Conservation (phyloP, 2,888 invertebrate species). For the Oxytorus armatus region DNA sequence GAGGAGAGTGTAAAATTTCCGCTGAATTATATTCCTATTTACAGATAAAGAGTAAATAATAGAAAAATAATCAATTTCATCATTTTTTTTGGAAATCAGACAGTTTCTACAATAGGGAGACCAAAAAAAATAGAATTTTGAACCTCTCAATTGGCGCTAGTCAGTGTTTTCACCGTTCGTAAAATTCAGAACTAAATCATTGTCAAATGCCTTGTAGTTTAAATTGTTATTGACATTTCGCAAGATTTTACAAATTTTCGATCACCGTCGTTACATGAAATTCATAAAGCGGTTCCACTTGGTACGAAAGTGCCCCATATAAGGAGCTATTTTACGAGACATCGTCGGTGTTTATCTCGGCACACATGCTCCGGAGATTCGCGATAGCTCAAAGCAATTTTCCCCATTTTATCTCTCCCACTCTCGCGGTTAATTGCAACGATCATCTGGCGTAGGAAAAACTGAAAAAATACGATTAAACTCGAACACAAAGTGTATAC, state of each 20-base stretch:
- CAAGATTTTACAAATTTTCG: neutral
- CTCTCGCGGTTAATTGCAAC: slow-evolving; percentile 30
- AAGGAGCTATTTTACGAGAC: slow-evolving; percentile 5
- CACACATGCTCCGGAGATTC: slow-evolving; percentile 6
- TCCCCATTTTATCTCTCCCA: slow-evolving; percentile 9
- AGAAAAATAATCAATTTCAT: too few species aligned
- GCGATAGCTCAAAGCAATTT: slow-evolving; percentile 28
- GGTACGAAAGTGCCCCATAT: neutral
- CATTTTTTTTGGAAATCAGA: too few species aligned
- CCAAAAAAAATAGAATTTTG: too few species aligned
- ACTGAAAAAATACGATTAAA: neutral
- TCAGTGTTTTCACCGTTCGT: too few species aligned
- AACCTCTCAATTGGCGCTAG: too few species aligned
- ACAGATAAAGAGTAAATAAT: too few species aligned
- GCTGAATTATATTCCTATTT: too few species aligned
- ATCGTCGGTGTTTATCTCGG: slow-evolving; percentile 35
- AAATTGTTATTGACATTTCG: too few species aligned
- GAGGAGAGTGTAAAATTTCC: too few species aligned
- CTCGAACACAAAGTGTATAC: neutral
- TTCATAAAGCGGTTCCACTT: neutral
- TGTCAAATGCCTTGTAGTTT: too few species aligned
- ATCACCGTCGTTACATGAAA: neutral
- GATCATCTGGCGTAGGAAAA: neutral
- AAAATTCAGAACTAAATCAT: too few species aligned
- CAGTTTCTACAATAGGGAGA: too few species aligned